These are phyloP conservation scores for Heterodera filipjevi DNA, from an alignment of 2,888 invertebrate species.

Conservation along the genomic window DNA sequence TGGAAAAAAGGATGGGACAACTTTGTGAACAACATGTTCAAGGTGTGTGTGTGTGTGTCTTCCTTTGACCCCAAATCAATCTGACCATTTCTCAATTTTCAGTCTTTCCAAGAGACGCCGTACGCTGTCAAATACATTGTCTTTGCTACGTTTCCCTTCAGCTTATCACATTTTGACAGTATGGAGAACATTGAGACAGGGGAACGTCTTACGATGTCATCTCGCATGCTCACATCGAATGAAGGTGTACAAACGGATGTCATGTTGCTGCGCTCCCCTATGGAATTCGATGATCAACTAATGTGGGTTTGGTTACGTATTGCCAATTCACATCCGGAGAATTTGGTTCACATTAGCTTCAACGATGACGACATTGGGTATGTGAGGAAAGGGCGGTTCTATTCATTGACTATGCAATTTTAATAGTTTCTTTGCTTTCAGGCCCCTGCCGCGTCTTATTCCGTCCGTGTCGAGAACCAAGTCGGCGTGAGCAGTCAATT, in stretches of 20 bases:
- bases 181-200: not conserved
- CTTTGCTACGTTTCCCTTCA: not conserved
- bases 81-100: not conserved
- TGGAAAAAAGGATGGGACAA: not conserved
- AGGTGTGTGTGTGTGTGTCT: not conserved
- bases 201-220: not conserved
- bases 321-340: not conserved
- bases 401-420: too few species aligned
- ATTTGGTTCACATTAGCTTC: not conserved
- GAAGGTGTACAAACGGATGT: too few species aligned
- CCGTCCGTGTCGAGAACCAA: too few species aligned
- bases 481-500: too few species aligned
- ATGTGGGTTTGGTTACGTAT: too few species aligned
- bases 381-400: too few species aligned
- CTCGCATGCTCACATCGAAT: too few species aligned
- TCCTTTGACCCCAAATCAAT: too few species aligned
- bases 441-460: too few species aligned
- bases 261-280: too few species aligned
- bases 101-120: not conserved
- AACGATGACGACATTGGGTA: not conserved
- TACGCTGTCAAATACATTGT: not conserved
- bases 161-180: not conserved
- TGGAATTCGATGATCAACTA: too few species aligned
- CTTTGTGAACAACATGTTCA: not conserved
- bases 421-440: too few species aligned